Percentiles rank a stretch among this genome's conserved stretches.
These are phyloP conservation scores for Perizoma affinitatum DNA, from an alignment of 2,888 invertebrate species.

Conservation along the genomic window DNA sequence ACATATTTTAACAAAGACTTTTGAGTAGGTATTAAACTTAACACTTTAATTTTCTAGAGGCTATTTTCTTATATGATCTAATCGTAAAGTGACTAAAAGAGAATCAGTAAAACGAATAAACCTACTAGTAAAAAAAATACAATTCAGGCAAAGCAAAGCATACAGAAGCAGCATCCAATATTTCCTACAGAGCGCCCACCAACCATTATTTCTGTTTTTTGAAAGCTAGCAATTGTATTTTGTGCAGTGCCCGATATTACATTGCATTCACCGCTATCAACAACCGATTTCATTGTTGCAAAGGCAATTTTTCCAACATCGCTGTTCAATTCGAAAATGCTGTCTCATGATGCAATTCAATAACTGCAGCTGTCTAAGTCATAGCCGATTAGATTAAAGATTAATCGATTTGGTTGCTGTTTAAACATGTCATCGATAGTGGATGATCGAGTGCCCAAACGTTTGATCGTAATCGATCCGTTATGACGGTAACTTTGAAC, in stretches of 20 bases:
- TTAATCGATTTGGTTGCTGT: conserved; percentile 40
- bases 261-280: conserved; percentile 38
- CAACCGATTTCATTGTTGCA: conserved; percentile 47
- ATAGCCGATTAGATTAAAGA: conserved; percentile 39
- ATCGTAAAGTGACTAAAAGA: no score
- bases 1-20: no score
- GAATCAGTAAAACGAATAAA: no score
- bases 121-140: no score
- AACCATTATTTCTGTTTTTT: conserved; percentile 23
- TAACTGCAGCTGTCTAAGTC: conserved; percentile 62
- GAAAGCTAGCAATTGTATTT: conserved; percentile 24
- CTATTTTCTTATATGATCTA: no score
- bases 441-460: conserved; percentile 39
- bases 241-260: conserved; percentile 13
- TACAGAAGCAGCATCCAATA: conserved; percentile 5
- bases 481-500: no score
- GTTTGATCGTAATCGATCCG: no score
- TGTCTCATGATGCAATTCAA: conserved; percentile 67
- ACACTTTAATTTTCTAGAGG: no score
- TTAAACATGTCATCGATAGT: conserved; percentile 59
- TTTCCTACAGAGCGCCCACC: conserved; percentile 7
- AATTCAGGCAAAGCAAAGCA: not conserved
- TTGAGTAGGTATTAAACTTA: no score
- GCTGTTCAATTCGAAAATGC: conserved; percentile 40
- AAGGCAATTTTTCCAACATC: conserved; percentile 62